Percentiles rank a stretch among this genome's conserved stretches.
Conservation (phyloP, 2,113 vertebrate genomes). For the Ammodytes dubius region DNA sequence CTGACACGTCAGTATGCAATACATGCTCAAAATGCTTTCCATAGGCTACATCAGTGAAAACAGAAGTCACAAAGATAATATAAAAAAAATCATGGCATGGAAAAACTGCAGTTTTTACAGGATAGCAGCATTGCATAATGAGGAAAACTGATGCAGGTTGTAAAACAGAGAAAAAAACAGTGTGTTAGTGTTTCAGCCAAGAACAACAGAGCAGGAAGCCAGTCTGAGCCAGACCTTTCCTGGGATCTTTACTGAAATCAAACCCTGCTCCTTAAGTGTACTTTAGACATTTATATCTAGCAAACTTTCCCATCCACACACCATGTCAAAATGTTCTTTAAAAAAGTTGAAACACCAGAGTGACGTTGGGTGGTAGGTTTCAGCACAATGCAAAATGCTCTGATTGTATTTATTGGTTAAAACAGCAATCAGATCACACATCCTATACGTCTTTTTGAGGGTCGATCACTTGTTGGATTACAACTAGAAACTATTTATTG, state of each 20-base stretch:
- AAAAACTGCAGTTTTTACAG: conserved; percentile 9
- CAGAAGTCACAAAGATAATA: background rate
- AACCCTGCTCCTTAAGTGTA: background rate
- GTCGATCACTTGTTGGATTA: background rate
- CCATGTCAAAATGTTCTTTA: background rate
- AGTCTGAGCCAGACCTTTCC: background rate
- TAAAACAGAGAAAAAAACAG: conserved; percentile 8
- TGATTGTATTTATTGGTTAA: background rate
- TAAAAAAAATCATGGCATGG: background rate
- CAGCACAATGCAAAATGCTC: background rate
- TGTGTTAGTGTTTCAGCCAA: conserved; percentile 35
- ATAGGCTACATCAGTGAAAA: background rate
- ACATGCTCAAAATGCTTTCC: no score
- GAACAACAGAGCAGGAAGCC: conserved; percentile 11
- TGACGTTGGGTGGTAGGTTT: background rate
- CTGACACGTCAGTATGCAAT: background rate
- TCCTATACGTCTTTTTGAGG: background rate
- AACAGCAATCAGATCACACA: background rate
- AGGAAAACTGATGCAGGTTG: conserved; percentile 48
- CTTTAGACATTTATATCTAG: background rate
- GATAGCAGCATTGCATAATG: conserved; percentile 11
- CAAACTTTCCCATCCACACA: background rate
- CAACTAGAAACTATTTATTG: background rate
- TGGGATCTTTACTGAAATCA: background rate
- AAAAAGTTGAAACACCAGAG: background rate